Evolutionary conservation across 1,140 invertebrate genomes (phyloP), one percentile per base, ranked within the genome.

Genomic region (Diachasmimorpha longicaudata): DNA sequence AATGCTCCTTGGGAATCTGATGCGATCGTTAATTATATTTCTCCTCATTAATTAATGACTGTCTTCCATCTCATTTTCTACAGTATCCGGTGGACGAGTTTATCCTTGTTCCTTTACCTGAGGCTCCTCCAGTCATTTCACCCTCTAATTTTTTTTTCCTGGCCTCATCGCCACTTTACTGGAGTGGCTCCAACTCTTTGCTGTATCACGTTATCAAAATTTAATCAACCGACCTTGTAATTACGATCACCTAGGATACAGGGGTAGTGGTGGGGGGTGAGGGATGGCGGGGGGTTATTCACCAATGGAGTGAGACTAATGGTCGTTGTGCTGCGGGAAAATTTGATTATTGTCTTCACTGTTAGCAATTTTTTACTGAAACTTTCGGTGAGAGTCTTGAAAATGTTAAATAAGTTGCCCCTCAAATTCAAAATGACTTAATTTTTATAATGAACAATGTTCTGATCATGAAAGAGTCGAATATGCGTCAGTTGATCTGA

Each of bases 201-300:
- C n/a, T 68, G 36, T 68, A 68, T 68, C 31, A 68, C 31, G 36
- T 68, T 68, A 68, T 68, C 36, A 68, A 68, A 68, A 68, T 68
- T 68, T 37, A 68, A 39, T 68, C 25, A 68, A 68, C 66, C 66
- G 31, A 14, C 36, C 36, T 19, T 36, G 36, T 68, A 68, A 68
- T 68, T 68, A 68, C 66, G 31, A 10, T 68, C 13, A 39, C 36
- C 31, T n/a, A 39, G 66, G 66, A 68, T 39, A 68, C 66, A 68
- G 36, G n/a, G 23, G 31, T n/a, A n/a, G n/a, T n/a, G n/a, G n/a
- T n/a, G n/a, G n/a, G n/a, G n/a, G n/a, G n/a, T n/a, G n/a, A n/a
- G n/a, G n/a, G n/a, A n/a, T n/a, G 31, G 31, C 2, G 23, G 23
- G 52, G 52, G 16, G 6, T 3, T n/a, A 37, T 0, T 68, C 36